phyloP scores from a whole-genome alignment of 2,888 invertebrate species.

The Balanococcus diminutus region DNA sequence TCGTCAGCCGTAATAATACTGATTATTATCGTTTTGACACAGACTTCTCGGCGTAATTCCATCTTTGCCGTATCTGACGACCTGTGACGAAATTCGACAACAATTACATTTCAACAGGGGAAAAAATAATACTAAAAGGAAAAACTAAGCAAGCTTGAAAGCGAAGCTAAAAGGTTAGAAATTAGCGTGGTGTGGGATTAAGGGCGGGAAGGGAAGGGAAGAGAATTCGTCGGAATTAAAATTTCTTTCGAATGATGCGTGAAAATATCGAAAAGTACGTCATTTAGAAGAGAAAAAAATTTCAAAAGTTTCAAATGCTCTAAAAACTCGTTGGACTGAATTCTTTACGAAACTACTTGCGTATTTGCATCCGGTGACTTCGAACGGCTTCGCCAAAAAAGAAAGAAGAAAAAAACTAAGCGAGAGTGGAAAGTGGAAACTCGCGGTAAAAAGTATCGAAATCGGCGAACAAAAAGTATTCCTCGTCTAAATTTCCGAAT shows the following conservation, averaged over 20 bases:
- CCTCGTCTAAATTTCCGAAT: too few species aligned
- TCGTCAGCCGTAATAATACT: constrained; percentile 80
- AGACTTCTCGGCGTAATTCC: constrained; percentile 67
- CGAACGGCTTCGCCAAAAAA: neutral
- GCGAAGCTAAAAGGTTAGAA: neutral
- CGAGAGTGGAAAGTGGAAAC: neutral
- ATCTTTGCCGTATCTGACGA: constrained; percentile 62
- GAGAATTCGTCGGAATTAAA: too few species aligned
- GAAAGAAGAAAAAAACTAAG: neutral
- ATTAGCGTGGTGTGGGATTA: too few species aligned
- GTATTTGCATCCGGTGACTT: too few species aligned
- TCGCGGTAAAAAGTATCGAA: neutral
- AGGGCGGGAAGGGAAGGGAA: too few species aligned
- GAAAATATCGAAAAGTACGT: too few species aligned
- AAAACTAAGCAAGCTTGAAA: neutral
- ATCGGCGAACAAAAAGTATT: too few species aligned
- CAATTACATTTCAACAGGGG: neutral
- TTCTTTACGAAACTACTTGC: neutral
- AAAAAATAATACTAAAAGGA: neutral
- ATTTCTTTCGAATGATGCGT: too few species aligned
- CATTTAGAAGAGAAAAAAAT: too few species aligned
- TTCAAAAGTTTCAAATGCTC: too few species aligned
- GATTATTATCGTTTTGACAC: constrained; percentile 70
- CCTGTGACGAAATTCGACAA: constrained; percentile 56
- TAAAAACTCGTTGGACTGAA: too few species aligned